Evolutionary conservation across 2,113 vertebrate genomes (phyloP).

Genomic region (Falco punctatus): DNA sequence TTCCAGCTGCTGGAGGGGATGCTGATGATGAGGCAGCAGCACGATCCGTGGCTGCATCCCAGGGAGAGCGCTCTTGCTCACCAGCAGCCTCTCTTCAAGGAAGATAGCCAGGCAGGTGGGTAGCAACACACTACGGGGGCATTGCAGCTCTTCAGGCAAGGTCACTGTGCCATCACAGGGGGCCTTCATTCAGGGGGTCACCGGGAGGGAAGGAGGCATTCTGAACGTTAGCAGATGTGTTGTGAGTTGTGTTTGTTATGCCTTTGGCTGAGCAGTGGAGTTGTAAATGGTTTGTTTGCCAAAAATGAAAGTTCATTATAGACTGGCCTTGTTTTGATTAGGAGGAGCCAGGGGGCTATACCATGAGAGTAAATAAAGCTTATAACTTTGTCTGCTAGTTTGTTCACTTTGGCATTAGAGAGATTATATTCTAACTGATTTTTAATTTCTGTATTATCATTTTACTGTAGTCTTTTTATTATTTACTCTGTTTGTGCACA

Average conservation of each 20-base stretch:
- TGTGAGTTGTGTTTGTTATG: neutral
- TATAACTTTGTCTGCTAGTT: neutral
- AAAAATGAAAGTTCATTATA: conserved; percentile 17
- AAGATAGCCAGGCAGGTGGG: neutral
- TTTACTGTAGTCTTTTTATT: neutral
- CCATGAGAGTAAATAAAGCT: neutral
- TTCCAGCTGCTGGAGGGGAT: neutral
- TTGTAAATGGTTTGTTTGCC: neutral
- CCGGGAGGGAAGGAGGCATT: neutral
- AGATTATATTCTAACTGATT: neutral
- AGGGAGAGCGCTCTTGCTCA: neutral
- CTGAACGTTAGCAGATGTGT: neutral
- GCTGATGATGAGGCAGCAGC: neutral
- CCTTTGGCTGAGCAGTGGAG: neutral
- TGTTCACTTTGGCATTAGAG: neutral
- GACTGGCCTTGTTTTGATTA: conserved; percentile 36
- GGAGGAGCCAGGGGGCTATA: neutral
- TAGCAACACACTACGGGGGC: neutral
- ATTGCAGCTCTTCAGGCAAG: neutral
- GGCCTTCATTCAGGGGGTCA: neutral
- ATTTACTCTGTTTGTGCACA: neutral
- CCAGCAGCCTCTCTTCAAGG: neutral
- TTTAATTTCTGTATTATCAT: neutral
- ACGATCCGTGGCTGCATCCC: rapidly evolving
- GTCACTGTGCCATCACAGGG: neutral